Conservation (phyloP, 2,797 vertebrate species). For the Pygocentrus nattereri region DNA sequence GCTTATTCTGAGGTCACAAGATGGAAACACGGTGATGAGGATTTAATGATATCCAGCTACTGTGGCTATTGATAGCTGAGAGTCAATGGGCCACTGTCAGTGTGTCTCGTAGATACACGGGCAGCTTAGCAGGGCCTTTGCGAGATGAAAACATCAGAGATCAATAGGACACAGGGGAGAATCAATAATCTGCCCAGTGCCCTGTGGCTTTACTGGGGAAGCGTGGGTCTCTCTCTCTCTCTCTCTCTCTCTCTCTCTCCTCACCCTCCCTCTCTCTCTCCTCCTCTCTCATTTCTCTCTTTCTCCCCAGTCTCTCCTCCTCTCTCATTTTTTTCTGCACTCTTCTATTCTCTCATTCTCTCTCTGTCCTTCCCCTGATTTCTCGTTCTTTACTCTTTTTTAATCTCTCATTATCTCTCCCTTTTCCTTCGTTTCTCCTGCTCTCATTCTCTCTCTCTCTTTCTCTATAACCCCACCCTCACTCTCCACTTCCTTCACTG, state of each 20-base stretch:
- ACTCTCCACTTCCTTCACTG: too few relatives aligned
- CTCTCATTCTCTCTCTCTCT: too few relatives aligned
- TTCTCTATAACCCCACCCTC: too few relatives aligned
- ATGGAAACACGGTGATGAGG: conserved; percentile 80
- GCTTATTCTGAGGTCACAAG: conserved; percentile 77
- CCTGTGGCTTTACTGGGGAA: conserved; percentile 61
- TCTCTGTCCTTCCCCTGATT: not conserved
- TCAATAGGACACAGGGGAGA: conserved; percentile 86
- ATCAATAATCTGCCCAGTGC: conserved; percentile 80
- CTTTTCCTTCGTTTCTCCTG: not conserved
- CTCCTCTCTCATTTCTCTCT: conserved; percentile 12
- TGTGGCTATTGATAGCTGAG: conserved; percentile 80
- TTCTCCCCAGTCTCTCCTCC: not conserved
- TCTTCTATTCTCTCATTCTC: conserved; percentile 1
- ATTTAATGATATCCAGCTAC: conserved; percentile 85
- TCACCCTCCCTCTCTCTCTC: not conserved
- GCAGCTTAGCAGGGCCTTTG: conserved; percentile 82
- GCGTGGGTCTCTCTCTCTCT: not conserved
- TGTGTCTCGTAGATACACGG: conserved; percentile 81
- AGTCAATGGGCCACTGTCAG: conserved; percentile 82
- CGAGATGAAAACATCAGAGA: conserved; percentile 84
- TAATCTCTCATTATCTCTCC: not conserved
- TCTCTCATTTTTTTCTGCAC: not conserved
- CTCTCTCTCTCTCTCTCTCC: conserved; percentile 7
- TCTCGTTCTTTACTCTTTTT: not conserved